Evolutionary conservation across 2,888 invertebrate genomes (phyloP), one percentile per base, ranked within the genome.

Genomic region (Cyclophora albipunctata): DNA sequence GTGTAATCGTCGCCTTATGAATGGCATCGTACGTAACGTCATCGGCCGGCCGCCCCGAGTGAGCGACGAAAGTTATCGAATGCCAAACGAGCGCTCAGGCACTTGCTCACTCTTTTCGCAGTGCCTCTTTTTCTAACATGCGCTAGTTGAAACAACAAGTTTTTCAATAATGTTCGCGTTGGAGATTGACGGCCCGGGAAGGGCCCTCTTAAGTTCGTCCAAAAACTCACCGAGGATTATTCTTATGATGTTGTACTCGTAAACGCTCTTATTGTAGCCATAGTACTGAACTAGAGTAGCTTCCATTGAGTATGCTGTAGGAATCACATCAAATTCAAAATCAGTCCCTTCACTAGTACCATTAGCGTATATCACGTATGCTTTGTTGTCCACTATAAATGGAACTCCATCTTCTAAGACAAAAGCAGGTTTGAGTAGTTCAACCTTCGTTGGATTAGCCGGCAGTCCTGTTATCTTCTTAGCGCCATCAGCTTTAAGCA

Each of bases 191-290:
- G n/a, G n/a, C n/a, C n/a, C n/a, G n/a, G n/a, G n/a, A n/a, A n/a
- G n/a, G n/a, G n/a, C n/a, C n/a, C n/a, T n/a, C n/a, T n/a, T 71
- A 0, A 83, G 7, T 0, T 72, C 69, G 0, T 65, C 48, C 0
- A 75, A 3, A 2, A 66, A 0, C 2, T 60, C 62, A 2, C 60
- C 51, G 0, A 67, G 4, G 0, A 77, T 3, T 0, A 77, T 6
- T 0, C 34, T 34, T 0, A 73, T 20, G 0, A 84, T 4, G 45
- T 84, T 79, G 60, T 75, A 83, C 54, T 79, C 71, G 47, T 85
- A 86, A 37, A 86, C 77, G 3, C 73, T 78, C 52, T 84, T 83
- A 6, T 84, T 62, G 43, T 75, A 68, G 4, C 64, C 83, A 7
- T 66, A 80, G 53, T 76, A 84, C 34, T 81, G 74, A 2, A 83